Percentiles rank a stretch among this genome's conserved stretches.
phyloP scores from a whole-genome alignment of 2,888 invertebrate genomes.

The Drosophila phalerata region DNA sequence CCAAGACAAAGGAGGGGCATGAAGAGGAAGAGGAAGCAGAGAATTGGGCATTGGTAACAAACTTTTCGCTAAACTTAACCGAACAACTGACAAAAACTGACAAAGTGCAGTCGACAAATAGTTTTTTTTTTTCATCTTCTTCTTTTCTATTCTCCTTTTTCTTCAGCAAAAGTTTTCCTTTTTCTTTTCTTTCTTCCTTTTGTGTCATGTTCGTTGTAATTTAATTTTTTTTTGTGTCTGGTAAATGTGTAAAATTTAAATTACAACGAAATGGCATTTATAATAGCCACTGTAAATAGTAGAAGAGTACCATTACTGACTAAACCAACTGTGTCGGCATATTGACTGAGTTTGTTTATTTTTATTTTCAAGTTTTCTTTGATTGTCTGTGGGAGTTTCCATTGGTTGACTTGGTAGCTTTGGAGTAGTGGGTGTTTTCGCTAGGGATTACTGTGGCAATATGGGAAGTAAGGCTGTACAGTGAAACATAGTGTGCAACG shows the following conservation, averaged over 20 bases:
- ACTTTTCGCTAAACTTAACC: conserved; percentile 59
- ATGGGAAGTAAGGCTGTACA: not conserved
- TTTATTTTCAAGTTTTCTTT: conserved; percentile 15
- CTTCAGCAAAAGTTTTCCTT: conserved; percentile 20
- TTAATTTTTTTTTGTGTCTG: conserved; percentile 36
- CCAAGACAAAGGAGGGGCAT: conserved; percentile 14
- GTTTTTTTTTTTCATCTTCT: conserved; percentile 24
- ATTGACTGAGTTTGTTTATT: conserved; percentile 14
- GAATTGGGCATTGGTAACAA: conserved; percentile 31
- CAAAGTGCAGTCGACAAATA: conserved; percentile 69
- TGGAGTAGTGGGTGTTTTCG: not conserved
- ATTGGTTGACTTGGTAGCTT: conserved; percentile 18
- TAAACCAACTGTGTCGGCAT: conserved; percentile 27
- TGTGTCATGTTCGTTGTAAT: conserved; percentile 42
- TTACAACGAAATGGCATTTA: conserved; percentile 38
- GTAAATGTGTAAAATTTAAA: conserved; percentile 47
- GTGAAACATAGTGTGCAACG: conserved; percentile 23
- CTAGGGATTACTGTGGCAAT: conserved; percentile 7
- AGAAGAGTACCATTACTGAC: conserved; percentile 22
- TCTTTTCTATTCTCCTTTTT: conserved; percentile 5
- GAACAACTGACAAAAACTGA: conserved; percentile 71
- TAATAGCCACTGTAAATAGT: conserved; percentile 8
- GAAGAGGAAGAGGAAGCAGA: not conserved
- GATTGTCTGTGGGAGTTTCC: conserved; percentile 20
- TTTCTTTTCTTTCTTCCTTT: conserved; percentile 6